Evolutionary conservation across 1,140 invertebrate species (phyloP).

Genomic region (Probaryconus sp.): DNA sequence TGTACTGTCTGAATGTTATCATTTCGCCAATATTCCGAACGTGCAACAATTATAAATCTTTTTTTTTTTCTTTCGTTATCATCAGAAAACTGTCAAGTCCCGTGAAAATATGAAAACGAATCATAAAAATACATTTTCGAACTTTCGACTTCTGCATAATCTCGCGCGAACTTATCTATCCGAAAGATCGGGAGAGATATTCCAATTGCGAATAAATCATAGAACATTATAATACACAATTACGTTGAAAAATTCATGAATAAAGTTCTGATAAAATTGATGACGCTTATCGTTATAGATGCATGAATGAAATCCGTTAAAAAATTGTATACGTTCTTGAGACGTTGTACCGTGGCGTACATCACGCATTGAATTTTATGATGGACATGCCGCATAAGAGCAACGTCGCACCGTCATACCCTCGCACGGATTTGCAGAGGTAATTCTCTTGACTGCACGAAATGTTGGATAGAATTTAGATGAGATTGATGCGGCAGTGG

Average conservation of each 20-base stretch:
- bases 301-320: slow-evolving; percentile 15
- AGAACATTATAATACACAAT: too few species aligned
- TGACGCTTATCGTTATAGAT: slow-evolving; percentile 4
- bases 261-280: neutral
- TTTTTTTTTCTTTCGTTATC: too few species aligned
- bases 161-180: too few species aligned
- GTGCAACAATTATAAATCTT: too few species aligned
- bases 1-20: too few species aligned
- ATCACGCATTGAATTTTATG: slow-evolving; percentile 44
- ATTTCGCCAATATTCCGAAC: too few species aligned
- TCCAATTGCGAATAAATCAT: too few species aligned
- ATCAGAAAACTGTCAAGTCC: too few species aligned
- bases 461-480: slow-evolving; percentile 56
- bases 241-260: slow-evolving; percentile 4
- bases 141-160: too few species aligned
- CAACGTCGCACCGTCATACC: slow-evolving; percentile 36
- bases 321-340: slow-evolving; percentile 25
- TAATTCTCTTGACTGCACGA: slow-evolving; percentile 56
- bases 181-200: too few species aligned
- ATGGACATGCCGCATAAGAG: slow-evolving; percentile 42
- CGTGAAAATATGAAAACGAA: too few species aligned
- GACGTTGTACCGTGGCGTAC: slow-evolving; percentile 17
- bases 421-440: slow-evolving; percentile 45
- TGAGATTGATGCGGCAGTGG: slow-evolving; percentile 50
- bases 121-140: too few species aligned